Conservation (phyloP, 2,888 invertebrate genomes). For the Drosophila stalkeri region DNA sequence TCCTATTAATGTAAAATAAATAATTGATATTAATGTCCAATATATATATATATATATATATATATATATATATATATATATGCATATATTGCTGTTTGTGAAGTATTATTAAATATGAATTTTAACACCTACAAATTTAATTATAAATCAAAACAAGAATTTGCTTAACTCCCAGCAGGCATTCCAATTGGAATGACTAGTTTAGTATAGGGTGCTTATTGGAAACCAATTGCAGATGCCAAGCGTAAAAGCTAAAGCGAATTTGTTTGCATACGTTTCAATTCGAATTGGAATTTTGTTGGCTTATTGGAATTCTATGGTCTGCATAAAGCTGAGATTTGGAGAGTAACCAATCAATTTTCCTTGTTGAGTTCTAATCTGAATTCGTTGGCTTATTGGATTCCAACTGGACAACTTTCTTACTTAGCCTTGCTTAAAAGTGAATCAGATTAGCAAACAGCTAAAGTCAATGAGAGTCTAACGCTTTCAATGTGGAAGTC, state of each 20-base stretch:
- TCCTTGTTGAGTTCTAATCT: too few relatives aligned
- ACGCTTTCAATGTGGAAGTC: too few relatives aligned
- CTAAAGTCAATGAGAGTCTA: too few relatives aligned
- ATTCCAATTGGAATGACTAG: not conserved
- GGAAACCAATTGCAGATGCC: not conserved
- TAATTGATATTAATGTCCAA: conserved; percentile 27
- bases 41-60: not conserved
- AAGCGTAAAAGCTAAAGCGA: too few relatives aligned
- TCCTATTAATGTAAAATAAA: conserved; percentile 38
- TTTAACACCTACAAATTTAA: not conserved
- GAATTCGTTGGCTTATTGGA: too few relatives aligned
- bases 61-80: not conserved
- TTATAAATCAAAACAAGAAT: not conserved
- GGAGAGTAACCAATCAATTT: too few relatives aligned
- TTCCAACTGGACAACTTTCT: too few relatives aligned
- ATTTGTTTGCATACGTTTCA: too few relatives aligned
- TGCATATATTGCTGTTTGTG: not conserved
- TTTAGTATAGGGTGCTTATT: not conserved
- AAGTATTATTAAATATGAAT: conserved; percentile 8
- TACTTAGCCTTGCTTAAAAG: too few relatives aligned
- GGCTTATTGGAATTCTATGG: too few relatives aligned
- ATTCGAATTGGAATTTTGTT: not conserved
- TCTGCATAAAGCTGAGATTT: too few relatives aligned
- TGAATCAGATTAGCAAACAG: too few relatives aligned
- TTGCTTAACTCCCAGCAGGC: not conserved